These are phyloP conservation scores for Hemiscyllium ocellatum DNA, from an alignment of 2,113 vertebrate species.

Conservation along the genomic window DNA sequence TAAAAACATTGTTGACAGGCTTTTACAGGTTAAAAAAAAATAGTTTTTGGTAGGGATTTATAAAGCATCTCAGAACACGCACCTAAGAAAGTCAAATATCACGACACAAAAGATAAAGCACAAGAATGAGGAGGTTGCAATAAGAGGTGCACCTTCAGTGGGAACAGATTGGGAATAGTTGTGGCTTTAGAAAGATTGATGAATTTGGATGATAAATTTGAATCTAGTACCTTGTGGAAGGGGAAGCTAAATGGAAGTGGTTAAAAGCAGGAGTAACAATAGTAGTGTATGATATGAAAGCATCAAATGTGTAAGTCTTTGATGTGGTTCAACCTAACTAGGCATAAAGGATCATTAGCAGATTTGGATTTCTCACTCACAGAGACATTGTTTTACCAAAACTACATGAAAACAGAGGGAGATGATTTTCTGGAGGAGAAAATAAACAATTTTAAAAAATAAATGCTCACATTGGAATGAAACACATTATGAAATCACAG, in stretches of 20 bases:
- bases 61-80: neutral
- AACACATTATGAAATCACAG: neutral
- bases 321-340: too few relatives aligned
- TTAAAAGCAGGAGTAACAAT: too few relatives aligned
- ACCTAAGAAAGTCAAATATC: too few relatives aligned
- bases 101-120: neutral
- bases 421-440: neutral
- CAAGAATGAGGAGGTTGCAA: neutral
- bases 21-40: neutral
- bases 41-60: neutral
- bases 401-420: neutral
- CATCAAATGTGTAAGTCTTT: too few relatives aligned
- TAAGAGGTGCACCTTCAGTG: neutral
- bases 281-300: too few relatives aligned
- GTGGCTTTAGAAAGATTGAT: neutral
- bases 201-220: neutral
- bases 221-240: neutral
- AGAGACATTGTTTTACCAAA: neutral
- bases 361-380: too few relatives aligned
- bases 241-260: too few relatives aligned
- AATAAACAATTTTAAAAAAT: neutral
- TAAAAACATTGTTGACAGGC: neutral
- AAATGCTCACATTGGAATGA: neutral
- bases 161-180: neutral
- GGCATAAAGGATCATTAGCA: too few relatives aligned